phyloP scores from a whole-genome alignment of 2,888 invertebrate genomes.

The Philereme vetulata region DNA sequence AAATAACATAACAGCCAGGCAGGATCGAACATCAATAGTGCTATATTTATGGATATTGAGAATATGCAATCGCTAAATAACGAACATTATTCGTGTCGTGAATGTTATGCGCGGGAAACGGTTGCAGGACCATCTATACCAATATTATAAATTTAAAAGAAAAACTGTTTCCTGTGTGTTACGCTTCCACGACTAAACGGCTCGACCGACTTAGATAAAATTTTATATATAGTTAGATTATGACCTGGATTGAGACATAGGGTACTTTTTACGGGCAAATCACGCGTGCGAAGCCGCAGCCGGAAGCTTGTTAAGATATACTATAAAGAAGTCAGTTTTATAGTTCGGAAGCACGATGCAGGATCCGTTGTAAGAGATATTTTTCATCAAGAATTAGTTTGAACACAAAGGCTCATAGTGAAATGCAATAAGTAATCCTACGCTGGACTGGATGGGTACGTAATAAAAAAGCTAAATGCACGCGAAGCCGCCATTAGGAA shows the following conservation, averaged over 20 bases:
- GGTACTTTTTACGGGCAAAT: too few species aligned
- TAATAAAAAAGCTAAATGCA: conserved; percentile 73
- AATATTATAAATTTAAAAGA: too few species aligned
- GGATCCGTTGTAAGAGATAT: too few species aligned
- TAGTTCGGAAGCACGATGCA: conserved; percentile 22
- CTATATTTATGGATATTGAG: conserved; percentile 56
- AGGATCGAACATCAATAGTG: conserved; percentile 52
- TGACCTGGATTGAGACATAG: too few species aligned
- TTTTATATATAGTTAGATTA: too few species aligned
- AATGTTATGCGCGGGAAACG: conserved; percentile 30
- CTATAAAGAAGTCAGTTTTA: conserved; percentile 15
- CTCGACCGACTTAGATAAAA: too few species aligned
- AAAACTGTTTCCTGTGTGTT: too few species aligned
- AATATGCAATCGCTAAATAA: conserved; percentile 51
- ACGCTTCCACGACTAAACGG: background rate
- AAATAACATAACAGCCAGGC: conserved; percentile 49
- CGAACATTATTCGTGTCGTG: conserved; percentile 40
- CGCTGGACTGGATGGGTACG: conserved; percentile 50
- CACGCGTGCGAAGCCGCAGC: too few species aligned
- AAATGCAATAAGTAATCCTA: conserved; percentile 49
- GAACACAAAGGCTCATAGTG: conserved; percentile 42
- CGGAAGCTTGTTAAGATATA: conserved; percentile 1
- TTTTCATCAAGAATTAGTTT: conserved; percentile 29
- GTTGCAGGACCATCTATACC: conserved; percentile 14
- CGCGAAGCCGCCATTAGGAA: conserved; percentile 80